These are phyloP conservation scores for Helicoverpa assulta DNA, from an alignment of 2,888 invertebrate genomes.

Conservation along the genomic window DNA sequence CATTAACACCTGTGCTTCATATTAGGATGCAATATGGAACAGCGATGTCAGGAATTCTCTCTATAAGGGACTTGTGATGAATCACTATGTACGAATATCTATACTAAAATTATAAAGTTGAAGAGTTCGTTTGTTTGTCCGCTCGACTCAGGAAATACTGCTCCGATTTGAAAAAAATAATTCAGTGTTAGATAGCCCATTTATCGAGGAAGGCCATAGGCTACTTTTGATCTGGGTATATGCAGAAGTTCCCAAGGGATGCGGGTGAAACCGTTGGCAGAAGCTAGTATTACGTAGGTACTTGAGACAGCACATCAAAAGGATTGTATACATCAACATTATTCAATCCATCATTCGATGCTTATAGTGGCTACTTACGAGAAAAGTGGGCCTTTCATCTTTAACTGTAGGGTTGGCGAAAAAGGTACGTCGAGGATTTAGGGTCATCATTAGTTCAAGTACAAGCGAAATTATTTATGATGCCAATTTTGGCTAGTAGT, in stretches of 20 bases:
- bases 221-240: too few species aligned
- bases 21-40: slow-evolving; percentile 24
- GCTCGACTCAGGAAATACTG: too few species aligned
- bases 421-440: background rate
- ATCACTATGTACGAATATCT: slow-evolving; percentile 18
- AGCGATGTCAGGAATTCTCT: slow-evolving; percentile 28
- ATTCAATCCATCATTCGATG: slow-evolving; percentile 49
- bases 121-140: too few species aligned
- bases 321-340: slow-evolving; percentile 38
- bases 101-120: too few species aligned
- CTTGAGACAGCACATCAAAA: slow-evolving; percentile 50
- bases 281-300: slow-evolving; percentile 39
- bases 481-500: too few species aligned
- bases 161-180: too few species aligned
- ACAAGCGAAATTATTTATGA: background rate
- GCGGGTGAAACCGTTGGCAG: too few species aligned
- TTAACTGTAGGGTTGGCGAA: slow-evolving; percentile 8
- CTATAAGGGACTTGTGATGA: slow-evolving; percentile 21
- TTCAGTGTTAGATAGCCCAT: too few species aligned
- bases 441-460: slow-evolving; percentile 1
- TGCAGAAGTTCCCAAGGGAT: too few species aligned
- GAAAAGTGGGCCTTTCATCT: slow-evolving; percentile 54
- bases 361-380: slow-evolving; percentile 41
- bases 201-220: too few species aligned
- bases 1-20: slow-evolving; percentile 43